Evolutionary conservation across 1,140 invertebrate genomes (phyloP), one percentile per base, ranked within the genome.

Genomic region (Solenopsis invicta): DNA sequence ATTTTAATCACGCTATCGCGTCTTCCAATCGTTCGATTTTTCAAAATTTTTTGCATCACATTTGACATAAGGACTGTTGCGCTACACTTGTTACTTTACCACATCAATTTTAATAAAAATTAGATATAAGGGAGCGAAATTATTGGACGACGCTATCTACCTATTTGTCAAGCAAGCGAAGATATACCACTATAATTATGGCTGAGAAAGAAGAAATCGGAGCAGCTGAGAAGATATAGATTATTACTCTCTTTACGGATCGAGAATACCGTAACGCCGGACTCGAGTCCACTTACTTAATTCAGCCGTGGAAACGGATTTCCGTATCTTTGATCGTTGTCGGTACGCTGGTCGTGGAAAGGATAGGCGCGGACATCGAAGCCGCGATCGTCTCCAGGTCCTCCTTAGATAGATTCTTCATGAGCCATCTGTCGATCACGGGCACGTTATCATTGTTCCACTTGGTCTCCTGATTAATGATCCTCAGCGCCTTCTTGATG

Each of bases 371-470:
- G 9, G 75, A 12, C 3, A 41, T n/a, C 21, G 34, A 41, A n/a
- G 13, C 4, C 13, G 62, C 50, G 59, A 86, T 81, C 21, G 62
- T 37, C n/a, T 90, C 77, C 18, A 88, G 54, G 1, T 90, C 84
- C 13, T 91, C 87, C 21, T 88, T 77, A 5, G 86, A 71, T 18
- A 96, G 85, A 90, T 97, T 97, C 0, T 95, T 89, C 59, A 96
- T 96, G 2, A 98, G 92, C 97, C 97, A 98, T 16, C 95, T 89
- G 86, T 97, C 96, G 71, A 98, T 97, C 4, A 97, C 96, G 0
- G 97, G 97, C 0, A 97, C 90, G 94, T 97, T 97, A 52, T 96
- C 96, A 54, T 96, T 95, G 64, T 96, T 97, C 97, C 97, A 98
- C 89, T 96, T 96, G 0, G 96, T 96, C 92, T 97, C 97, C 88